Evolutionary conservation across 1,140 invertebrate genomes (phyloP).

Genomic region (Eumeta japonica): DNA sequence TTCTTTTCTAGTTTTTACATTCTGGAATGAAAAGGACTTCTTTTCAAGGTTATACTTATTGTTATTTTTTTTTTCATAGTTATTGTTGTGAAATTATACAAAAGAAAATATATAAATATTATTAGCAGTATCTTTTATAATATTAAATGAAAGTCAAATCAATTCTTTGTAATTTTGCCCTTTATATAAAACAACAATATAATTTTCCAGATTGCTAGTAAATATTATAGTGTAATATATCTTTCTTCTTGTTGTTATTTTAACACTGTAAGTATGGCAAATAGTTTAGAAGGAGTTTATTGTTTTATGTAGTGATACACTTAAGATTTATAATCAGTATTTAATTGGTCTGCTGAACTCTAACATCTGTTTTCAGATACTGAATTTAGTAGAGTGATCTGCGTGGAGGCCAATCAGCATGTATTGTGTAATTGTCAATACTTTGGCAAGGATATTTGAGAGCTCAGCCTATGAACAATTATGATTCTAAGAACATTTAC

Average conservation of each 20-base stretch:
- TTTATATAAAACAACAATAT: not conserved
- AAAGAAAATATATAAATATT: no score
- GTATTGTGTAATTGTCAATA: slow-evolving; percentile 26
- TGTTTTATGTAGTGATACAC: not conserved
- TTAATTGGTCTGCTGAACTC: no score
- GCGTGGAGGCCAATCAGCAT: slow-evolving; percentile 26
- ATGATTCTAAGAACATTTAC: slow-evolving; percentile 32
- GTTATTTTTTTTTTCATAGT: slow-evolving; percentile 3
- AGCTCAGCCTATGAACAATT: slow-evolving; percentile 29
- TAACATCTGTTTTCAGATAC: slow-evolving; percentile 41
- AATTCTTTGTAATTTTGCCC: not conserved
- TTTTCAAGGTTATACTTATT: slow-evolving; percentile 35
- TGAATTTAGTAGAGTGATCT: slow-evolving; percentile 43
- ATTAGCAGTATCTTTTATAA: not conserved
- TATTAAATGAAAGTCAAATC: not conserved
- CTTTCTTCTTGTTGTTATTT: not conserved
- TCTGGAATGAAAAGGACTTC: slow-evolving; percentile 49
- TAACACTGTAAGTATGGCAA: not conserved
- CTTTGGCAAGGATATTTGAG: slow-evolving; percentile 21
- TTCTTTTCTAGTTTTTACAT: slow-evolving; percentile 40
- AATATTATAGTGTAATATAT: not conserved
- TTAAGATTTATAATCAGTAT: not conserved
- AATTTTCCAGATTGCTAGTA: not conserved
- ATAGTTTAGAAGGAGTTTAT: not conserved
- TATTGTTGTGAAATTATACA: slow-evolving; percentile 3